Percentiles rank a stretch among this genome's conserved stretches.
phyloP scores from a whole-genome alignment of 2,797 vertebrate genomes.

The Manis crassicaudata region DNA sequence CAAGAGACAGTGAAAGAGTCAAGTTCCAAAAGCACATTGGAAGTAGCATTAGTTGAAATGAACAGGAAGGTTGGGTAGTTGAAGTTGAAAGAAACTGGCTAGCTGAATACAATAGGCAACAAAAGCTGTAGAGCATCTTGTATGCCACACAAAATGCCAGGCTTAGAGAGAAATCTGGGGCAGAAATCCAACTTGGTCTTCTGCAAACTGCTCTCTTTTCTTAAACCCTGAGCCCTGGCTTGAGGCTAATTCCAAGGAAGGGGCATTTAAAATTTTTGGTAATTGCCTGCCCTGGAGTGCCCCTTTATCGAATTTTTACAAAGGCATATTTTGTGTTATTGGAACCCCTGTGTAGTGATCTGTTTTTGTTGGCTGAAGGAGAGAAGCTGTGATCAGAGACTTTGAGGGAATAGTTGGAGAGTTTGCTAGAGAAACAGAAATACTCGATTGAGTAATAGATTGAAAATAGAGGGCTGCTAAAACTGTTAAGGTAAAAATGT shows the following conservation, averaged over 20 bases:
- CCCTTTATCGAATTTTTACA: slow-evolving; percentile 23
- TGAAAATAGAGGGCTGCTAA: not conserved
- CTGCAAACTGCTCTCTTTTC: not conserved
- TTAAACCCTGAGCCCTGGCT: not conserved
- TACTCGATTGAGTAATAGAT: slow-evolving; percentile 4
- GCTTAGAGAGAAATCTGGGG: not conserved
- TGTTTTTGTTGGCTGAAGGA: not conserved
- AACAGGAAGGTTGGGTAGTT: not conserved
- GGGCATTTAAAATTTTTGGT: not conserved
- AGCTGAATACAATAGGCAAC: not conserved
- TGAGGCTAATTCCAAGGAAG: not conserved
- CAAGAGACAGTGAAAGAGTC: not conserved
- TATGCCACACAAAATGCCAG: not conserved
- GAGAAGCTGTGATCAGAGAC: not conserved
- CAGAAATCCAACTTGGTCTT: not conserved
- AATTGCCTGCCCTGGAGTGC: not conserved
- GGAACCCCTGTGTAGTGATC: not conserved
- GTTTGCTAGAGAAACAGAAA: not conserved
- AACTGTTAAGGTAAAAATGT: not conserved
- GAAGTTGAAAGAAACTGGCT: not conserved
- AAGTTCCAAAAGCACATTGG: not conserved
- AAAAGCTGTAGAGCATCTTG: not conserved
- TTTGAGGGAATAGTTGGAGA: not conserved
- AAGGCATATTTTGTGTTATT: not conserved
- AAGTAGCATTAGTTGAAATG: not conserved